phyloP scores from a whole-genome alignment of 2,888 invertebrate genomes.

The Morinoia aosen region DNA sequence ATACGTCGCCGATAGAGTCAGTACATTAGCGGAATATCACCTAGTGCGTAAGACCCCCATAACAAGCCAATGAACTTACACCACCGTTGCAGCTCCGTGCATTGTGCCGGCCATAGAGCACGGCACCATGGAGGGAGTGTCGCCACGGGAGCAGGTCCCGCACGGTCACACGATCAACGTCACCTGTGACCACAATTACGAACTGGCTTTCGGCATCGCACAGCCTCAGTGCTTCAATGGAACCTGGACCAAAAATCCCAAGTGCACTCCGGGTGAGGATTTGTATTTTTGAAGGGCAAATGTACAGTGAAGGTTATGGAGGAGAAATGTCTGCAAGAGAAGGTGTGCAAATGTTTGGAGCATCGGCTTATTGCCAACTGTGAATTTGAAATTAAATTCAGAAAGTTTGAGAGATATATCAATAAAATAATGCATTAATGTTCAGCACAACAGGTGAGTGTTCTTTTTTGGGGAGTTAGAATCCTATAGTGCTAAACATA shows the following conservation, averaged over 20 bases:
- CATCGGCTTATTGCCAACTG: not conserved
- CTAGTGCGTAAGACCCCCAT: not conserved
- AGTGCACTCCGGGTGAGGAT: slow-evolving; percentile 82
- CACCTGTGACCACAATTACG: slow-evolving; percentile 85
- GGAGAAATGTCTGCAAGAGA: not conserved
- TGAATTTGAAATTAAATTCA: not conserved
- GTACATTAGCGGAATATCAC: too few species aligned
- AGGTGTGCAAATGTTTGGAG: not conserved
- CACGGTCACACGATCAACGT: slow-evolving; percentile 83
- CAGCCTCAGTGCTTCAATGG: slow-evolving; percentile 91
- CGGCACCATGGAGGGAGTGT: slow-evolving; percentile 70
- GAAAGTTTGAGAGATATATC: too few species aligned
- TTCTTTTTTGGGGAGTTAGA: too few species aligned
- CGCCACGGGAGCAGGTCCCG: slow-evolving; percentile 72
- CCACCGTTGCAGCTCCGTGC: slow-evolving; percentile 79
- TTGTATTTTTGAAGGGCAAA: not conserved
- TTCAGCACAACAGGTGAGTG: too few species aligned
- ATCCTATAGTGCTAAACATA: too few species aligned
- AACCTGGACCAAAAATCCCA: slow-evolving; percentile 94
- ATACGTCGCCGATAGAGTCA: too few species aligned
- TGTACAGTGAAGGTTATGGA: not conserved
- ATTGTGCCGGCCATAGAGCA: slow-evolving; percentile 83
- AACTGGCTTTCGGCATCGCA: slow-evolving; percentile 77
- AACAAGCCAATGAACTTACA: not conserved
- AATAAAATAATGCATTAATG: too few species aligned